Conservation (phyloP, 2,888 invertebrate genomes). For the Folsomia manolachei region DNA sequence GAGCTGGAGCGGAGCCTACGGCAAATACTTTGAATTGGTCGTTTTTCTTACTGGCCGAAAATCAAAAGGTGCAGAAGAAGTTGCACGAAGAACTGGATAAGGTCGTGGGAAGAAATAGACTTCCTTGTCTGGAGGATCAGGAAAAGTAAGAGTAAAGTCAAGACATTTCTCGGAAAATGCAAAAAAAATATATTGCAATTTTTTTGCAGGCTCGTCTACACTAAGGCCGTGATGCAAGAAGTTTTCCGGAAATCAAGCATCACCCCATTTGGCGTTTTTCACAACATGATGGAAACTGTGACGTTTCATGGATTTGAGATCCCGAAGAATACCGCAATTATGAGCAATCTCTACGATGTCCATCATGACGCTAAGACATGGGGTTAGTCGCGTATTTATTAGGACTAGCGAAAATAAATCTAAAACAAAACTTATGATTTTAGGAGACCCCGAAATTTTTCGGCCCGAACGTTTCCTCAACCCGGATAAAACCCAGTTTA, state of each 20-base stretch:
- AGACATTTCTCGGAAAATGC: neutral
- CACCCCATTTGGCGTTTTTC: conserved; percentile 34
- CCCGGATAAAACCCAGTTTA: conserved; percentile 3
- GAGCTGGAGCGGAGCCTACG: conserved; percentile 41
- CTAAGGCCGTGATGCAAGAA: conserved; percentile 37
- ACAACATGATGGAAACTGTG: conserved; percentile 32
- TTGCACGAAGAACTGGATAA: conserved; percentile 29
- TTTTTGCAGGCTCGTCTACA: conserved; percentile 21
- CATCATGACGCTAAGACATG: conserved; percentile 33
- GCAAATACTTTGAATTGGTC: conserved; percentile 35
- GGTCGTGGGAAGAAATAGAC: conserved; percentile 29
- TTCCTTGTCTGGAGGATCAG: conserved; percentile 31
- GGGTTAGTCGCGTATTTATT: conserved; percentile 10
- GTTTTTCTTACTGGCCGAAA: conserved; percentile 23
- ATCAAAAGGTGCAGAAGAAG: conserved; percentile 29
- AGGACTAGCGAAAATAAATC: neutral
- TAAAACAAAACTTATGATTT: neutral
- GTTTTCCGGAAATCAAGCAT: conserved; percentile 32
- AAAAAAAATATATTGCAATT: neutral
- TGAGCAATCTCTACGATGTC: conserved; percentile 35
- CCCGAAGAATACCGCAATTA: conserved; percentile 36
- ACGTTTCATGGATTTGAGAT: conserved; percentile 33
- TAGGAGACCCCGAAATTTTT: conserved; percentile 35
- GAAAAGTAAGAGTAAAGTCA: conserved; percentile 19
- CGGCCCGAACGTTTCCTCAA: conserved; percentile 39